These are phyloP conservation scores for Epicampocera succincta DNA, from an alignment of 2,888 invertebrate species.

Conservation along the genomic window DNA sequence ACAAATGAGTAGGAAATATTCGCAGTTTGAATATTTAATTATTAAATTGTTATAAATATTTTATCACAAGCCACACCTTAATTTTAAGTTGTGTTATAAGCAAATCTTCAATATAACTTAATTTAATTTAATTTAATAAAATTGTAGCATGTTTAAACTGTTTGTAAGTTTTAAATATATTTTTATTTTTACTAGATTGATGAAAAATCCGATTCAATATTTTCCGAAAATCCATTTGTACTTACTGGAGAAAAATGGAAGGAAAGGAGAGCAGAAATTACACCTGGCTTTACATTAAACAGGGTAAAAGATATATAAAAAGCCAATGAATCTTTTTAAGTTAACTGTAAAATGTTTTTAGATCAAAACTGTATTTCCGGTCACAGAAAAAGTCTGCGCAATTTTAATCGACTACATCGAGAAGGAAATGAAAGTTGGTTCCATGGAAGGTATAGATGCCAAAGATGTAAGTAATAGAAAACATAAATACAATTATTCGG, in stretches of 20 bases:
- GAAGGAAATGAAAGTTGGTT: slow-evolving; percentile 73
- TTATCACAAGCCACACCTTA: background rate
- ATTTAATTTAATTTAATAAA: too few species aligned
- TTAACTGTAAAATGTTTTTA: slow-evolving; percentile 54
- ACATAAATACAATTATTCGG: background rate
- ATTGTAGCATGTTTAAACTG: too few species aligned
- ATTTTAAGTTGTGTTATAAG: too few species aligned
- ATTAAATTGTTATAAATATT: background rate
- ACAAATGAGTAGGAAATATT: background rate
- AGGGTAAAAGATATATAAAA: slow-evolving; percentile 77
- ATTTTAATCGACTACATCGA: slow-evolving; percentile 81
- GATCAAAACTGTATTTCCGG: slow-evolving; percentile 82
- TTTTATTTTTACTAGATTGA: slow-evolving; percentile 71
- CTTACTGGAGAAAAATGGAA: slow-evolving; percentile 83
- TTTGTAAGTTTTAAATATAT: too few species aligned
- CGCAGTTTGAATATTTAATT: background rate
- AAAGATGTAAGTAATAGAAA: slow-evolving; percentile 75
- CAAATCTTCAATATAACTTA: too few species aligned
- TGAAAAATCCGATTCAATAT: slow-evolving; percentile 81
- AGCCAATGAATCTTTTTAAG: background rate
- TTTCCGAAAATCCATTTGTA: slow-evolving; percentile 82
- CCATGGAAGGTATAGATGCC: slow-evolving; percentile 79
- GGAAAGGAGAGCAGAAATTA: slow-evolving; percentile 81
- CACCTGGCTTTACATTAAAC: slow-evolving; percentile 82
- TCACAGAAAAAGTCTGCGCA: slow-evolving; percentile 81